Percentiles rank a stretch among this genome's conserved stretches.
phyloP scores from a whole-genome alignment of 2,113 vertebrate genomes.

The Gracilinanus agilis region DNA sequence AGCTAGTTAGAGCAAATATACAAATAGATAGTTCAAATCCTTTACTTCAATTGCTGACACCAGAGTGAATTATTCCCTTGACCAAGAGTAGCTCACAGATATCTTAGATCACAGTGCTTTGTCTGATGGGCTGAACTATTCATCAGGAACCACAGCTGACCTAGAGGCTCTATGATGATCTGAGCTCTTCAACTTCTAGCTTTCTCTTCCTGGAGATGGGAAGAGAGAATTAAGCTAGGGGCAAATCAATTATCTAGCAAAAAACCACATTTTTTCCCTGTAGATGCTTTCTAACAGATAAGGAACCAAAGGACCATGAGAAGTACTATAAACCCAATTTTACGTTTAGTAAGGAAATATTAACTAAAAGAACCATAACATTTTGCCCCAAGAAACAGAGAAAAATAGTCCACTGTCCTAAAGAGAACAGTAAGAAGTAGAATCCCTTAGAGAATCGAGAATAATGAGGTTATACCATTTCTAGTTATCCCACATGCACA shows the following conservation, averaged over 20 bases:
- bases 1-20: constrained; percentile 24
- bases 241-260: constrained; percentile 56
- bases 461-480: neutral
- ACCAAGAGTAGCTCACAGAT: constrained; percentile 65
- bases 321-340: neutral
- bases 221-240: constrained; percentile 37
- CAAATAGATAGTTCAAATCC: neutral
- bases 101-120: constrained; percentile 67
- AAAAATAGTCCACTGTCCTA: neutral
- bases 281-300: neutral
- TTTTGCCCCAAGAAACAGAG: neutral
- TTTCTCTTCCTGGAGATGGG: neutral
- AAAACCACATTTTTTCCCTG: neutral
- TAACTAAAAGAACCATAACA: neutral
- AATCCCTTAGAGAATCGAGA: constrained; percentile 6
- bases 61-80: constrained; percentile 60
- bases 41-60: constrained; percentile 67
- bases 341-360: constrained; percentile 18
- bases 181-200: constrained; percentile 46
- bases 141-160: constrained; percentile 63
- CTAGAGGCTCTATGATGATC: constrained; percentile 51
- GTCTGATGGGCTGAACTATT: constrained; percentile 68
- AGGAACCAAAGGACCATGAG: constrained; percentile 1
- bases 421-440: neutral
- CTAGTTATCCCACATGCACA: neutral